Evolutionary conservation across 1,140 invertebrate genomes (phyloP), one percentile per base, ranked within the genome.

Genomic region (Aculops lycopersici): DNA sequence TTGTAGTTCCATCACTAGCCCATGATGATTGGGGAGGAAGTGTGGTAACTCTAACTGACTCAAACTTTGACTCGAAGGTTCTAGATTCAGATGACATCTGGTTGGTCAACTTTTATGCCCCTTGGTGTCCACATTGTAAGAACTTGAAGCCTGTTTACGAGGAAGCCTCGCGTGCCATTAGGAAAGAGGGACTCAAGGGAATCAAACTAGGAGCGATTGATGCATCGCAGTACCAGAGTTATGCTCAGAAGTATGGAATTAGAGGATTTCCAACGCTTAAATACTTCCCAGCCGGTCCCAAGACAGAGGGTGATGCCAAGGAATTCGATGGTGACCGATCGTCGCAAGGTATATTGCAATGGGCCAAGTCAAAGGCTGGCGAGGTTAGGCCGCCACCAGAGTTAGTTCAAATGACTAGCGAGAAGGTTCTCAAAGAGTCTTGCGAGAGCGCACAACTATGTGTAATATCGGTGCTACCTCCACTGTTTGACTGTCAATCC

Each of bases 181-280:
- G 90, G 59, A 88, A 86, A 17, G 59, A 66, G 61, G 8, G 24
- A 31, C 74, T 79, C 59, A 72, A 61, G 46, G 47, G 69, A 62
- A 65, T 90, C 2, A 92, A 92, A 64, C 54, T 98, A 15, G 90
- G 86, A 43, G 83, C 86, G 31, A 51, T 97, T 0, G 92, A 98
- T 65, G 88, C 90, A 1, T 97, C 90, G 12, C 77, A 78, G 0
- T 68, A 97, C 56, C 68, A 68, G 44, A 52, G 61, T 3, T 81
- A 78, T 59, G 77, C 63, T 8, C 53, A 50, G 36, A 55, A 56
- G 54, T 67, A 64, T 45, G 55, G 53, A 21, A 69, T 97, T 21
- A 67, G 72, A 49, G 88, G 90, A 0, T 97, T 86, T 60, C 90
- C 90, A 8, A 94, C 88, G 5, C 95, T 98, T 45, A 97, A 97